Percentiles rank a stretch among this genome's conserved stretches.
Conservation (phyloP, 2,113 vertebrate genomes). For the Ahaetulla prasina region DNA sequence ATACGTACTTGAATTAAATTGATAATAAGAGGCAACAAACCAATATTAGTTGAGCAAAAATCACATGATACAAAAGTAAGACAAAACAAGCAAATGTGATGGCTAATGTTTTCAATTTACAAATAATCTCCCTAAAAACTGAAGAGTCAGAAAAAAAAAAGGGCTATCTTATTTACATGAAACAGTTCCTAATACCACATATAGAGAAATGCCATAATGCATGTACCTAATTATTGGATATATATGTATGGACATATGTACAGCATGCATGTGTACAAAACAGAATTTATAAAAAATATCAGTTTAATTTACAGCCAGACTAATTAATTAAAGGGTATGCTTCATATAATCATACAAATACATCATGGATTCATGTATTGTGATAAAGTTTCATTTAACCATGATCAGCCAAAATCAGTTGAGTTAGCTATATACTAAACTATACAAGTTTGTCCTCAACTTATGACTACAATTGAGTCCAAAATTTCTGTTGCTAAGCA, state of each 20-base stretch:
- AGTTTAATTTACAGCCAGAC: neutral
- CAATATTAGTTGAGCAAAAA: neutral
- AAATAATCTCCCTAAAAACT: neutral
- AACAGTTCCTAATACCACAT: neutral
- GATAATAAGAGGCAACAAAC: neutral
- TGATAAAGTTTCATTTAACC: neutral
- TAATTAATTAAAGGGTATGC: neutral
- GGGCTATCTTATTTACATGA: neutral
- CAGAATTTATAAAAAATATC: neutral
- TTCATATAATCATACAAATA: neutral
- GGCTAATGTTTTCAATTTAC: neutral
- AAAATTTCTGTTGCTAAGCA: neutral
- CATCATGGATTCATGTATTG: neutral
- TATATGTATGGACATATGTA: neutral
- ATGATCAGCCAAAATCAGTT: neutral
- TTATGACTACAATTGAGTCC: neutral
- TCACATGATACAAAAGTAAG: neutral
- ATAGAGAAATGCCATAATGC: neutral
- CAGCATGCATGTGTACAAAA: neutral
- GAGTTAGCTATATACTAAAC: neutral
- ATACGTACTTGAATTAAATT: conserved; percentile 3
- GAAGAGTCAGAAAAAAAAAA: neutral
- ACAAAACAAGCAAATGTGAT: neutral
- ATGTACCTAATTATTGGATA: neutral
- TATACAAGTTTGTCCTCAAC: neutral